Percentiles rank a stretch among this genome's conserved stretches.
Conservation (phyloP, 1,140 invertebrate species). For the Melipona quadrifasciata region DNA sequence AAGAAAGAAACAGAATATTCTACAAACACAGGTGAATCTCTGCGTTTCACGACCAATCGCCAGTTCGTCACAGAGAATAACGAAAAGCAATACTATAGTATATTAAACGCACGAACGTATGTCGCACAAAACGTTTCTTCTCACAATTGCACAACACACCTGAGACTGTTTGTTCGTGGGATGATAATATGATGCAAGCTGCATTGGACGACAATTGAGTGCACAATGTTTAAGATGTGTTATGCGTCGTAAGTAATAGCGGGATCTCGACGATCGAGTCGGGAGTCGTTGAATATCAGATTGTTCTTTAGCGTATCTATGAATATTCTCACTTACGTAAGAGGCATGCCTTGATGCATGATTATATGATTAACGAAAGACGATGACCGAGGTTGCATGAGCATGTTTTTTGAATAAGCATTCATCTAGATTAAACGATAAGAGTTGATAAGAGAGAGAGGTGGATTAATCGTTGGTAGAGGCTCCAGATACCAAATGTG, state of each 20-base stretch:
- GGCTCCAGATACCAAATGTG: conserved; percentile 5
- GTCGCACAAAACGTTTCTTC: conserved; percentile 56
- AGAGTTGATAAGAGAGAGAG: conserved; percentile 18
- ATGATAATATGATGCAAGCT: conserved; percentile 65
- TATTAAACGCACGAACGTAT: conserved; percentile 50
- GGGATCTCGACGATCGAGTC: conserved; percentile 35
- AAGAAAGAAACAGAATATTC: no score
- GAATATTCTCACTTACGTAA: conserved; percentile 47
- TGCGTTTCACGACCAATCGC: conserved; percentile 23
- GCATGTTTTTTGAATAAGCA: conserved; percentile 70
- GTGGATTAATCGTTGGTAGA: neutral
- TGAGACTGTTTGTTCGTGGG: conserved; percentile 65
- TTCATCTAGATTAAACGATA: conserved; percentile 62
- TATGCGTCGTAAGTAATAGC: conserved; percentile 64
- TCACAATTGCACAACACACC: conserved; percentile 61
- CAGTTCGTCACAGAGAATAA: conserved; percentile 26
- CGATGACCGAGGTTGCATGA: conserved; percentile 65
- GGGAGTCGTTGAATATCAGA: conserved; percentile 33
- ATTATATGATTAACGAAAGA: conserved; percentile 63
- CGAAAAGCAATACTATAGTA: neutral
- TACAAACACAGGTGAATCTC: neutral
- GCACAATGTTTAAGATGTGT: conserved; percentile 63
- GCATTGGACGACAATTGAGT: conserved; percentile 64
- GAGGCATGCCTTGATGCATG: conserved; percentile 70
- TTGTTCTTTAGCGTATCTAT: conserved; percentile 56